Conservation (phyloP, 2,113 vertebrate species). For the Thomomys bottae region DNA sequence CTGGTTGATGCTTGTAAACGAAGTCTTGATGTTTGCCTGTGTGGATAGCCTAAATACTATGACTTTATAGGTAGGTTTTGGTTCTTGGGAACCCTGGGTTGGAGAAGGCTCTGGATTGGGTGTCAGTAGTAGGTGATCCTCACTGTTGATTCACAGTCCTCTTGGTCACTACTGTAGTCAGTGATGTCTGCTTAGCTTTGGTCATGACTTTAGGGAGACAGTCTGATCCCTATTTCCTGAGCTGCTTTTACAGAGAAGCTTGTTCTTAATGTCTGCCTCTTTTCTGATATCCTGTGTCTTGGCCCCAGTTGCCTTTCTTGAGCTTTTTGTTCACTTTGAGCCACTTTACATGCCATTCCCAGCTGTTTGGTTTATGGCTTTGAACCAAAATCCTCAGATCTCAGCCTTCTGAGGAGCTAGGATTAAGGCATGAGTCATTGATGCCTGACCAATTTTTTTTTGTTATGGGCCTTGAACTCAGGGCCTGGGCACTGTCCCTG, state of each 20-base stretch:
- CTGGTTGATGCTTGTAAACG: neutral
- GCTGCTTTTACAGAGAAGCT: neutral
- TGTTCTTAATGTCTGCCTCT: neutral
- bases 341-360: too few species aligned
- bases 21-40: neutral
- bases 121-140: neutral
- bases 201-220: neutral
- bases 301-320: neutral
- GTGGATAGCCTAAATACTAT: neutral
- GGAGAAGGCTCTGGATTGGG: neutral
- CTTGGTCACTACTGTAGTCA: neutral
- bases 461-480: too few species aligned
- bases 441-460: too few species aligned
- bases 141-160: neutral
- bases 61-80: neutral
- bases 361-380: too few species aligned
- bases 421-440: too few species aligned
- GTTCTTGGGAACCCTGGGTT: fast-evolving
- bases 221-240: too few species aligned
- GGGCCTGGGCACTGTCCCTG: too few species aligned
- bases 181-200: neutral
- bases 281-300: neutral
- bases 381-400: too few species aligned
- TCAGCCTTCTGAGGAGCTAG: too few species aligned
- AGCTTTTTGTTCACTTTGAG: too few species aligned